phyloP scores from a whole-genome alignment of 2,113 vertebrate species.

The Sorex araneus region DNA sequence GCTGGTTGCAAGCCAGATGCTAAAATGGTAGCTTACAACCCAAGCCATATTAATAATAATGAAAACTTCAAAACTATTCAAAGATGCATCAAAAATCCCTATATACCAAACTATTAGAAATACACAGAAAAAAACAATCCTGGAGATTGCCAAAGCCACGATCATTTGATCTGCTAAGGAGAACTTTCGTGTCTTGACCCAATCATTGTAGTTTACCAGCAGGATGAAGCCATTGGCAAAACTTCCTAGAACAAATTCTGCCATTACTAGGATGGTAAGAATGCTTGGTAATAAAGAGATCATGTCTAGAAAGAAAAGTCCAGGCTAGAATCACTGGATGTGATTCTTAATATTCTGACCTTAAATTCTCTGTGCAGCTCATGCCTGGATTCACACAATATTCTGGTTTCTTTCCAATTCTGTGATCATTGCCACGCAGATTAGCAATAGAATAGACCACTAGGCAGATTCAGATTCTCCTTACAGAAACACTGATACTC shows the following conservation, averaged over 20 bases:
- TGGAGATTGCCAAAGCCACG: slow-evolving; percentile 19
- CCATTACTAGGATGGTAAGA: background rate
- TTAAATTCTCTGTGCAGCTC: background rate
- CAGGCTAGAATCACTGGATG: background rate
- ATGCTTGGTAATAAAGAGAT: background rate
- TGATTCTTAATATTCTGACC: background rate
- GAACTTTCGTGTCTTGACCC: background rate
- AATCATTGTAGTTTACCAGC: background rate
- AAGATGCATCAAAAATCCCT: background rate
- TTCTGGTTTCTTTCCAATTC: background rate
- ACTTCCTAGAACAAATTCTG: slow-evolving; percentile 12
- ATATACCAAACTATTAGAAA: fast-evolving
- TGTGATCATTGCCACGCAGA: background rate
- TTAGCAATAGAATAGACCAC: background rate
- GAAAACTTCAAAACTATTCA: background rate
- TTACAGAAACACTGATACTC: too few relatives aligned
- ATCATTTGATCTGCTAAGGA: slow-evolving; percentile 11
- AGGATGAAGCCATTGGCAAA: slow-evolving; percentile 2
- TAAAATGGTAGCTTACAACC: background rate
- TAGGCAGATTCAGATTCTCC: too few relatives aligned
- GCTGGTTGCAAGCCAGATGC: slow-evolving; percentile 12
- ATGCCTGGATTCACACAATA: too few relatives aligned
- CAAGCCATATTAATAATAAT: background rate
- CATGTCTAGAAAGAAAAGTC: background rate
- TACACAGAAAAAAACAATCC: background rate